Conservation (phyloP, 2,888 invertebrate species). For the Andrena hattorfiana region DNA sequence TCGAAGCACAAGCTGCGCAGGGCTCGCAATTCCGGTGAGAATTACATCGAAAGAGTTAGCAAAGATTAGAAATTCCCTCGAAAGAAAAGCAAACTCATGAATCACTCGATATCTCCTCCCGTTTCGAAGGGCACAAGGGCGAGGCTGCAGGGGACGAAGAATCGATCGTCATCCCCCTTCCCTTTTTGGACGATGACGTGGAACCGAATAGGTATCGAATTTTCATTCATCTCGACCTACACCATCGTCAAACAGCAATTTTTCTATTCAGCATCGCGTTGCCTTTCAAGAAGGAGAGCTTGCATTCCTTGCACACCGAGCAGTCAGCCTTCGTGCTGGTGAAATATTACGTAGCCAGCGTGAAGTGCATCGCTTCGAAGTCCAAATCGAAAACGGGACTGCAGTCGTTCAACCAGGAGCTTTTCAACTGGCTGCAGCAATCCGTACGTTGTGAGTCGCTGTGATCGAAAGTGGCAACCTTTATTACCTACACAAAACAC, state of each 20-base stretch:
- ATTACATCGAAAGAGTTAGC: not conserved
- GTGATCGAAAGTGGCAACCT: constrained; percentile 47
- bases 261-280: constrained; percentile 86
- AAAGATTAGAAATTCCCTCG: too few species aligned
- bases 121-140: constrained; percentile 26
- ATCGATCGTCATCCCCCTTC: constrained; percentile 85
- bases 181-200: constrained; percentile 87
- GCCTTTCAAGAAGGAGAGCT: constrained; percentile 86
- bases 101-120: not conserved
- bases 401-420: constrained; percentile 86
- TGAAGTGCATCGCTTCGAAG: constrained; percentile 85
- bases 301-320: constrained; percentile 85
- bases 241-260: not conserved
- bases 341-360: constrained; percentile 87
- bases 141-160: constrained; percentile 21
- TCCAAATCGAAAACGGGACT: constrained; percentile 81
- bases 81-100: not conserved
- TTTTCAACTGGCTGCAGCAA: constrained; percentile 87
- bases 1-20: constrained; percentile 45
- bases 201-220: constrained; percentile 83
- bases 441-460: constrained; percentile 82
- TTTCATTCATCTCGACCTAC: not conserved
- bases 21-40: constrained; percentile 41
- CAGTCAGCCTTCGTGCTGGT: constrained; percentile 85
- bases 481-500: not conserved